phyloP scores from a whole-genome alignment of 2,888 invertebrate species.

The Agriopis marginaria region DNA sequence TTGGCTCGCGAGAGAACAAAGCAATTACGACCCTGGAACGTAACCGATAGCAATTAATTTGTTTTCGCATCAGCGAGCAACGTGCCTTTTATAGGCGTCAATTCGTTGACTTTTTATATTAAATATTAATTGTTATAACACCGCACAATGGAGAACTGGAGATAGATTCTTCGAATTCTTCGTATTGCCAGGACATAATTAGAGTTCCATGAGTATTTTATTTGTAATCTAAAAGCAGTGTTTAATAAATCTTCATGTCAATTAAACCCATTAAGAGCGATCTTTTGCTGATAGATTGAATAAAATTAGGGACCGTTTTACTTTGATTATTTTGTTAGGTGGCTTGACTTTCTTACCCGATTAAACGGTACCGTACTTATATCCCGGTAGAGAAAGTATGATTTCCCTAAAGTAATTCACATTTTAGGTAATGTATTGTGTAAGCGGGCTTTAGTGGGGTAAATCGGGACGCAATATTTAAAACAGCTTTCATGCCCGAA shows the following conservation, averaged over 20 bases:
- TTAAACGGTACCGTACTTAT: conserved; percentile 46
- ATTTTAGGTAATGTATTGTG: conserved; percentile 67
- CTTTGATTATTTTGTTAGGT: neutral
- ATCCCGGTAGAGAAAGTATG: conserved; percentile 57
- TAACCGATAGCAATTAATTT: conserved; percentile 84
- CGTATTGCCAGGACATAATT: too few relatives aligned
- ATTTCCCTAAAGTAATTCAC: conserved; percentile 67
- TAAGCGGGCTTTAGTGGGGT: conserved; percentile 70
- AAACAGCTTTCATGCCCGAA: conserved; percentile 75
- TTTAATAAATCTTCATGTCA: too few relatives aligned
- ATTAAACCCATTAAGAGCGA: too few relatives aligned
- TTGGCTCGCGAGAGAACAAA: conserved; percentile 75
- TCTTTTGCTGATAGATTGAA: too few relatives aligned
- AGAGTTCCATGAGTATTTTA: too few relatives aligned
- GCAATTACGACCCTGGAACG: conserved; percentile 81
- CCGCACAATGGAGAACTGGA: too few relatives aligned
- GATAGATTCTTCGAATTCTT: too few relatives aligned
- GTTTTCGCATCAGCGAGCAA: conserved; percentile 75
- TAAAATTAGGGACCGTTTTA: neutral
- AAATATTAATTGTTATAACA: conserved; percentile 56
- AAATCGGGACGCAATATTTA: conserved; percentile 80
- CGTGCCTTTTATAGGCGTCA: conserved; percentile 73
- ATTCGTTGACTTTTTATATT: conserved; percentile 70
- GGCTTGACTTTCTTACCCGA: conserved; percentile 20
- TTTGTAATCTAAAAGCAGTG: too few relatives aligned